These are phyloP conservation scores for Acanthaster planci DNA, from an alignment of 35 echinoderm and acorn worm genomes.

Conservation along the genomic window DNA sequence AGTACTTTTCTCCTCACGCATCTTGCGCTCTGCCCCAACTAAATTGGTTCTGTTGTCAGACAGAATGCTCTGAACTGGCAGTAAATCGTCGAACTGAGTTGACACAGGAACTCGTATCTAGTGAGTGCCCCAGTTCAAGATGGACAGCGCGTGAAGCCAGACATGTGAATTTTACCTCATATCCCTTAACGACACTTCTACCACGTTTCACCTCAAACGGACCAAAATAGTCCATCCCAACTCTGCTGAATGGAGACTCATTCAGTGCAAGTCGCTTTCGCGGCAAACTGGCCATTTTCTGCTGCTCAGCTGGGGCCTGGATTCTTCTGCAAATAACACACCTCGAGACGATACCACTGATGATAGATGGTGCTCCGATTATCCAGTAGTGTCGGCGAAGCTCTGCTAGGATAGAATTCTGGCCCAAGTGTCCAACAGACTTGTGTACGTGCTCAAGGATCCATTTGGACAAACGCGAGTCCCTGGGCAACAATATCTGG, in stretches of 20 bases:
- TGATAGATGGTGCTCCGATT: too few species aligned
- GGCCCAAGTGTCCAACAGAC: constrained; percentile 21
- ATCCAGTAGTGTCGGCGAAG: too few species aligned
- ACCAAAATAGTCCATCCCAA: too few species aligned
- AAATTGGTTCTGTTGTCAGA: constrained; percentile 66
- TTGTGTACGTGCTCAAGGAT: constrained; percentile 37
- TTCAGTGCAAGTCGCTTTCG: too few species aligned
- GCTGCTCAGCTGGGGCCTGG: too few species aligned
- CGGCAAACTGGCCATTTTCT: too few species aligned
- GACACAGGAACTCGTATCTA: too few species aligned
- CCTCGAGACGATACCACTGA: not conserved
- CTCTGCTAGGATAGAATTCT: too few species aligned
- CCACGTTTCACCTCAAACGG: too few species aligned
- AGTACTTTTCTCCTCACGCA: not conserved
- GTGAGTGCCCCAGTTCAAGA: too few species aligned
- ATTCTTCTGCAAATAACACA: constrained; percentile 42
- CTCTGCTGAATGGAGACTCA: constrained; percentile 30
- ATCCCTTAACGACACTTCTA: too few species aligned
- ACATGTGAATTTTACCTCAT: constrained; percentile 60
- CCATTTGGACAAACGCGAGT: constrained; percentile 26
- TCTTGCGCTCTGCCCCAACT: constrained; percentile 28
- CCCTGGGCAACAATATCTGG: constrained; percentile 44
- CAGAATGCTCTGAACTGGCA: constrained; percentile 18
- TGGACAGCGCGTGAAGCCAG: constrained; percentile 38
- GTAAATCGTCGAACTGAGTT: too few species aligned